Base-by-base conservation (phyloP, 2,888 invertebrate genomes). In the Tenthredo amoena region DNA sequence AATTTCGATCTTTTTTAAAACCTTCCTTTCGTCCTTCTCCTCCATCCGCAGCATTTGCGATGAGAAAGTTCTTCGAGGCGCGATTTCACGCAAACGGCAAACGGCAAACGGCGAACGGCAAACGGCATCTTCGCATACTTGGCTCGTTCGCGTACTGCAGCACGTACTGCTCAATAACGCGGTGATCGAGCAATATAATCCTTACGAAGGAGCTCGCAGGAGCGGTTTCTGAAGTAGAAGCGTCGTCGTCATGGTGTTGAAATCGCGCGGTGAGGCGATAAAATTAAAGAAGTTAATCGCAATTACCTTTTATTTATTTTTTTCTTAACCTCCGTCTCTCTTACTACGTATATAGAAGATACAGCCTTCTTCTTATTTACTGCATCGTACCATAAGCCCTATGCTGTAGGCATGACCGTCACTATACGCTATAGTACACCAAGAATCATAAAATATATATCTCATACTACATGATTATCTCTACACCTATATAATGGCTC, bases 201-300 rank as follows among this genome's bases (percentile, higher is more conserved):
- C 7, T 81, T 31, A n/a, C 15, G 62, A 34, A 77, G 58, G 7
- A 43, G 21, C 72, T 43, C 40, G 26, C 40, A 21, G 72, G 18
- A 43, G 21, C 10, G 40, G 72, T 21, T 43, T 6, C 9, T 15
- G 21, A 21, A 12, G 74, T 7, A 26, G 77, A 26, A 26, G 21
- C 34, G 37, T 65, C 65, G 37, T 71, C 71, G 71, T 55, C 50
- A 77, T 31, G 79, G 81, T 55, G 77, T 81, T 81, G 62, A 62
- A 62, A 62, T 62, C 12, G 62, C 37, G 15, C 34, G 58, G 40
- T 21, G 47, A 37, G 81, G 58, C 40, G 40, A 62, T 81, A 81
- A 81, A 81, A 58, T 58, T 81, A 21, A 58, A 81, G 58, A 81
- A 81, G 58, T 81, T 81, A 62, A 81, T 81, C 81, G 81, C 62